Conservation (phyloP, 1,140 invertebrate genomes). For the Euwallacea similis region DNA sequence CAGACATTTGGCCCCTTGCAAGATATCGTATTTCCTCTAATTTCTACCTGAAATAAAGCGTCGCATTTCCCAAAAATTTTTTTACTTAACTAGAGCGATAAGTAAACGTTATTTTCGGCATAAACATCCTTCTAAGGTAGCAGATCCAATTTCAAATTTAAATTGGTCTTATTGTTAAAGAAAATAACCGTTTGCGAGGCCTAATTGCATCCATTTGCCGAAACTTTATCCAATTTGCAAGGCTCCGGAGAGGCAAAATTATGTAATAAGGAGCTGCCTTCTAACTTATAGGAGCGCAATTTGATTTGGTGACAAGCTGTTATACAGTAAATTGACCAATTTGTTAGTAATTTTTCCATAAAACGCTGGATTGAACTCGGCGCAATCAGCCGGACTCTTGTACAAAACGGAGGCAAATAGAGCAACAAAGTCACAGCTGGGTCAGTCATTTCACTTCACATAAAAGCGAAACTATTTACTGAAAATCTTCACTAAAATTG, state of each 20-base stretch:
- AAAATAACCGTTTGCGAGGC: slow-evolving; percentile 6
- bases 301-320: too few relatives aligned
- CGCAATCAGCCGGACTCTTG: too few relatives aligned
- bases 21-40: too few relatives aligned
- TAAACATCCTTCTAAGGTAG: background rate
- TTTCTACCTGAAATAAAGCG: too few relatives aligned
- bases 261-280: slow-evolving; percentile 9
- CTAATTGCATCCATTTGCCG: slow-evolving; percentile 17
- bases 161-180: slow-evolving; percentile 11
- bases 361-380: too few relatives aligned
- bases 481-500: background rate
- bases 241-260: slow-evolving; percentile 4
- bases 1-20: too few relatives aligned
- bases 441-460: background rate
- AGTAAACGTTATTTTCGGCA: too few relatives aligned
- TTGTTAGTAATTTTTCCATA: too few relatives aligned
- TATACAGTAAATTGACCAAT: too few relatives aligned
- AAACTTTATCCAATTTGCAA: slow-evolving; percentile 19
- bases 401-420: too few relatives aligned
- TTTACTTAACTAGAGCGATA: too few relatives aligned
- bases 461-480: slow-evolving; percentile 1
- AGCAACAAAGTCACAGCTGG: background rate
- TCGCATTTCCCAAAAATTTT: too few relatives aligned
- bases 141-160: slow-evolving; percentile 11
- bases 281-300: background rate